Evolutionary conservation across 2,888 invertebrate genomes (phyloP), one percentile per base, ranked within the genome.

Genomic region (Catocala fraxini): DNA sequence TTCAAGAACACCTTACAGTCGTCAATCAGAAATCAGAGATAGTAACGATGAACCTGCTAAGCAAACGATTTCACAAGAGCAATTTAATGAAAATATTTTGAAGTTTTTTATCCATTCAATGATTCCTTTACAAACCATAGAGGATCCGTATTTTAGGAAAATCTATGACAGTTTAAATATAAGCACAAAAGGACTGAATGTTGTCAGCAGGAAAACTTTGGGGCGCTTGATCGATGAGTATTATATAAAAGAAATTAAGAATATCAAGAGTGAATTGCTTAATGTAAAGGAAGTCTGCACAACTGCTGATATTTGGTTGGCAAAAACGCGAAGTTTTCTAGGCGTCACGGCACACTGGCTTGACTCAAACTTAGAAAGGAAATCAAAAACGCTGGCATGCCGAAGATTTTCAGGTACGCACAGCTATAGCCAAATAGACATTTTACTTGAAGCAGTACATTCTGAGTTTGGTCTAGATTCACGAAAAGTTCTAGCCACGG

Each of bases 41-140:
- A 9, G n/a, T 43, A n/a, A 5, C 5, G 11, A 43, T n/a, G n/a
- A 10, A 10, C 10, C 11, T 43, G 5, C n/a, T n/a, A n/a, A 11
- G n/a, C 3, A 43, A 11, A 43, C 7, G 5, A 43, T 43, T 39
- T 47, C 53, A 12, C 56, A 56, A 59, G 59, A 64, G 15, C 35
- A 59, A 43, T 64, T 59, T 59, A 53, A 56, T 49, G 25, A 25
- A 56, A 59, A 64, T 49, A 56, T 64, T 47, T 64, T 33, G 42
- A 59, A 6, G 59, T 54, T 57, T 65, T 60, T 42, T n/a, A 60
- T 60, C 9, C 43, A 65, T 51, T 65, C 60, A n/a, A 60, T 65
- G 60, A 60, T 65, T 54, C 64, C 60, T 33, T 46, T 65, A 35
- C 53, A 51, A 60, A 51, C 56, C 4, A 57, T 65, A 54, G 64